These are phyloP conservation scores for Danio aesculapii DNA, from an alignment of 2,797 vertebrate genomes.

Conservation along the genomic window DNA sequence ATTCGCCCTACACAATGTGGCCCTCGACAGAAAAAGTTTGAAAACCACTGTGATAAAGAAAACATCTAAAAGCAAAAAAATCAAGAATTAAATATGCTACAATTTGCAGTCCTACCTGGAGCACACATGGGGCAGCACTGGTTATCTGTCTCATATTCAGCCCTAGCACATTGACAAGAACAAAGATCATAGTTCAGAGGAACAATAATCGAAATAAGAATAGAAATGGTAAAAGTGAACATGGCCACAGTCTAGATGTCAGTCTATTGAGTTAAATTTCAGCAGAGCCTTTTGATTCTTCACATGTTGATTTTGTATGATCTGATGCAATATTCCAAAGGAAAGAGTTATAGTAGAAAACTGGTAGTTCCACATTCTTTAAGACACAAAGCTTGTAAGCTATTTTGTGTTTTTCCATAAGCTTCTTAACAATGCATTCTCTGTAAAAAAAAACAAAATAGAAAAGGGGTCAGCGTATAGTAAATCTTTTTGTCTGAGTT, in stretches of 20 bases:
- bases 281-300: background rate
- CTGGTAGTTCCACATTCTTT: too few relatives aligned
- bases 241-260: background rate
- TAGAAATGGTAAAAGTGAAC: background rate
- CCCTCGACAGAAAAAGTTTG: too few relatives aligned
- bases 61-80: too few relatives aligned
- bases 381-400: too few relatives aligned
- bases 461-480: too few relatives aligned
- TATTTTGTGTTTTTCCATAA: too few relatives aligned
- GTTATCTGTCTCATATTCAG: slow-evolving; percentile 42
- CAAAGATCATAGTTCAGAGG: slow-evolving; percentile 17
- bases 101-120: slow-evolving; percentile 54
- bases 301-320: background rate
- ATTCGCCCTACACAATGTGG: too few relatives aligned
- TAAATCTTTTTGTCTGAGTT: too few relatives aligned
- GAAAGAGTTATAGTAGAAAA: background rate
- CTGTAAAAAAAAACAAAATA: too few relatives aligned
- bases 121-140: slow-evolving; percentile 63
- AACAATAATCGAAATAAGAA: slow-evolving; percentile 13
- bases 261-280: background rate
- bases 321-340: too few relatives aligned
- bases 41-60: too few relatives aligned
- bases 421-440: too few relatives aligned
- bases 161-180: slow-evolving; percentile 22
- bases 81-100: background rate